Base-by-base conservation (phyloP, 1,140 invertebrate species). In the Pachypeltis micranthus region DNA sequence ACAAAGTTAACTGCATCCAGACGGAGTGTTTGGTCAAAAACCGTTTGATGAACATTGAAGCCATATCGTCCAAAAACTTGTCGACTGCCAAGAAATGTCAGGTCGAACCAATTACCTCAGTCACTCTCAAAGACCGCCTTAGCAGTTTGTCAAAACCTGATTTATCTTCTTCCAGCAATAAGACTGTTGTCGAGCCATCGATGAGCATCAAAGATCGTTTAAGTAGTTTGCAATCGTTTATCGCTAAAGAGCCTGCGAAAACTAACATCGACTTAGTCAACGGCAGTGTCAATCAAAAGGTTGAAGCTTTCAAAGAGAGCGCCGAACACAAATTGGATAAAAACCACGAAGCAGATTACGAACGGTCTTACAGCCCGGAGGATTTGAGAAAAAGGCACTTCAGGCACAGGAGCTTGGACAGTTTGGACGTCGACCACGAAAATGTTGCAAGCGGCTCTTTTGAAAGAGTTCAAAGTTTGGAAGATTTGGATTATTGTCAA, bases 391-490 rank as follows among this genome's bases (percentile, higher is more conserved):
- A 67, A 28, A 61, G 65, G 28, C 69, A 70, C 63, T 70, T 67
- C 57, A 56, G 68, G 27, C 83, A 83, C 66, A 76, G 81, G 4
- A 85, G 83, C 57, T 72, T 85, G 25, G 83, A 85, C 64, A 85
- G 82, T 27, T 72, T 85, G 63, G 82, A 85, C 67, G 75, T 76
- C 0, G 77, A 77, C 56, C 75, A 75, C 0, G 76, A 74, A 27
- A 75, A 73, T 0, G 73, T 76, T 75, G 68, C 72, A 72, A 64
- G 78, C 73, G 62, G 74, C 71, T 16, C 78, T 79, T 84, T 83
- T 67, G 83, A 84, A 68, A 77, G 83, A 47, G 80, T 84, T 19
- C 83, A 84, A 69, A 84, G 82, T 67, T 76, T 83, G 29, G 82
- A 85, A 61, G 78, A 83, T 74, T 67, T 82, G 72, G 74, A 83